These are phyloP conservation scores for Xanthia icteritia DNA, from an alignment of 2,888 invertebrate species.

Conservation along the genomic window DNA sequence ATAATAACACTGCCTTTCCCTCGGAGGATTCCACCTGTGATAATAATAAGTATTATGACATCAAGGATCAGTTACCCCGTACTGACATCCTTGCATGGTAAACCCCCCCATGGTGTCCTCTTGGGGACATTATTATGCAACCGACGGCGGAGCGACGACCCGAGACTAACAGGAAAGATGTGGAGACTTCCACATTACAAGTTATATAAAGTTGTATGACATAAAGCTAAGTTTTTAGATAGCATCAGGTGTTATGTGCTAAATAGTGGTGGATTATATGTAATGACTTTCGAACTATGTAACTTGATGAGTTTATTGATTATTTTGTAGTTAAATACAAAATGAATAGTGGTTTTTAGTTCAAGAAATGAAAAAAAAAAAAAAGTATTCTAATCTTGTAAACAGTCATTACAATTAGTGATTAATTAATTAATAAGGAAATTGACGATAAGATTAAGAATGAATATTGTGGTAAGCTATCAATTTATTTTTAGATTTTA, in stretches of 20 bases:
- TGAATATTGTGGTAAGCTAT: not conserved
- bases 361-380: not conserved
- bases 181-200: constrained; percentile 51
- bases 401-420: not conserved
- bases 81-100: constrained; percentile 19
- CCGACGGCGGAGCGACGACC: constrained; percentile 64
- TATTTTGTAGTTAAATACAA: not conserved
- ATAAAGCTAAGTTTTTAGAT: constrained; percentile 26
- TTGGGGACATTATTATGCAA: constrained; percentile 69
- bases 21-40: not conserved
- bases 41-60: constrained; percentile 5
- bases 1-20: not conserved
- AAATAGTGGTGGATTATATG: not conserved
- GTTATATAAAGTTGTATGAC: constrained; percentile 50
- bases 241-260: constrained; percentile 31
- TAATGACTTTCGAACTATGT: not conserved
- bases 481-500: not conserved
- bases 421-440: not conserved
- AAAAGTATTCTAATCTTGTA: not conserved
- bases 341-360: not conserved
- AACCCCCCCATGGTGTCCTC: no score
- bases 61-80: constrained; percentile 10
- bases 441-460: not conserved
- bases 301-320: not conserved
- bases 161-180: constrained; percentile 50